Base-by-base conservation (phyloP, 2,113 vertebrate genomes). In the Amphiprion percula region DNA sequence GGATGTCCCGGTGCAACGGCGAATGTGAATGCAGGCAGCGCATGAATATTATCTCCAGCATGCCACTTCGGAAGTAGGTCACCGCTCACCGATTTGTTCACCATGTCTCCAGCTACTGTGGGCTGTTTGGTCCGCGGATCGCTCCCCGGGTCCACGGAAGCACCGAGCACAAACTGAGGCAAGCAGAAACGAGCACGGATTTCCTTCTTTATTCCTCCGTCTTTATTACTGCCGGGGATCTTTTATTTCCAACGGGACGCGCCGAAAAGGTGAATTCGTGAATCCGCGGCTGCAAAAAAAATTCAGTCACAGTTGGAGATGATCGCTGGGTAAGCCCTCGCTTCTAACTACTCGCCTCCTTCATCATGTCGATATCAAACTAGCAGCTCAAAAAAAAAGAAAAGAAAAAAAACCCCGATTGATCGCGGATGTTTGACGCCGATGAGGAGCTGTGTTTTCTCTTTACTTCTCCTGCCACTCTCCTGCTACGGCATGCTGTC, bases 61-160 rank as follows among this genome's bases (percentile, higher is more conserved):
- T 88, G 91, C 87, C 87, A 84, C 91, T 93, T 92, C 90, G 90
- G 92, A 94, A 93, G 92, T 94, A 94, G 93, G 93, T 94, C 93
- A 93, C 87, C 88, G 91, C 87, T 90, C 85, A 72, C 88, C 87
- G 90, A 84, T 90, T 82, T 87, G 87, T 87, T 90, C 87, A 82
- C 77, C 89, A 77, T 85, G 91, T 92, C 90, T 93, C 82, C 87
- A 47, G 91, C 86, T 86, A 50, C 88, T 62, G 79, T 24, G 67
- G 80, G 84, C 89, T 84, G 74, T 10, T 86, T 4, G 87, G 58
- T 83, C 86, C 87, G 78, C 75, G 66, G 79, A 87, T 81, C 80
- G 59, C 73, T 58, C 61, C 62, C 23, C 77, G 24, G 69, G 17
- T 86, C 87, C 65, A 49, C 77, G 23, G 64, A 70, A 44, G 64